Percentiles rank a stretch among this genome's conserved stretches.
Conservation (phyloP, 1,140 invertebrate genomes). For the Sycophaga agraensis region DNA sequence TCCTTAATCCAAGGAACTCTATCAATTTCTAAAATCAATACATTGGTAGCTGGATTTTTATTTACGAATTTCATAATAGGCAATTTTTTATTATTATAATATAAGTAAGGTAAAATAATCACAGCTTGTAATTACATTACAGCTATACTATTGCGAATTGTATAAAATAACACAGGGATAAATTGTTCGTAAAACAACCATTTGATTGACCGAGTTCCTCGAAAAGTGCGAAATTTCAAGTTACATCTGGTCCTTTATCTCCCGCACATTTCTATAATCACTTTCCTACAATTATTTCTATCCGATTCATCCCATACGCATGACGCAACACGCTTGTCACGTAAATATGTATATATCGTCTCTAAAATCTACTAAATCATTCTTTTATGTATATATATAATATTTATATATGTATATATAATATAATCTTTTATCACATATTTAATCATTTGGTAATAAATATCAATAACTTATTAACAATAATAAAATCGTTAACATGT, state of each 20-base stretch:
- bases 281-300: constrained; percentile 28
- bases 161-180: no score
- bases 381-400: constrained; percentile 36
- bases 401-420: constrained; percentile 35
- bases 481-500: constrained; percentile 45
- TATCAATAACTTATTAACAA: constrained; percentile 48
- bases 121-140: no score
- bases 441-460: constrained; percentile 45
- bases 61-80: no score
- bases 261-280: neutral
- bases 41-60: no score
- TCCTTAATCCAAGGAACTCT: neutral
- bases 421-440: constrained; percentile 46
- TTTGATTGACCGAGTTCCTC: constrained; percentile 17
- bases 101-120: no score
- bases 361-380: constrained; percentile 48
- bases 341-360: constrained; percentile 21
- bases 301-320: constrained; percentile 23
- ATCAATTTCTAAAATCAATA: no score
- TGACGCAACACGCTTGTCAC: constrained; percentile 30
- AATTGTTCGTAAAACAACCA: neutral
- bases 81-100: no score
- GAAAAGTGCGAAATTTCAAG: neutral
- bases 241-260: constrained; percentile 3
- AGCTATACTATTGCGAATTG: no score